A percentile compares a stretch with the other conserved stretches of the same genome.
Evolutionary conservation across 2,888 invertebrate genomes (phyloP).

Genomic region (Eueremaeus valkanovi): DNA sequence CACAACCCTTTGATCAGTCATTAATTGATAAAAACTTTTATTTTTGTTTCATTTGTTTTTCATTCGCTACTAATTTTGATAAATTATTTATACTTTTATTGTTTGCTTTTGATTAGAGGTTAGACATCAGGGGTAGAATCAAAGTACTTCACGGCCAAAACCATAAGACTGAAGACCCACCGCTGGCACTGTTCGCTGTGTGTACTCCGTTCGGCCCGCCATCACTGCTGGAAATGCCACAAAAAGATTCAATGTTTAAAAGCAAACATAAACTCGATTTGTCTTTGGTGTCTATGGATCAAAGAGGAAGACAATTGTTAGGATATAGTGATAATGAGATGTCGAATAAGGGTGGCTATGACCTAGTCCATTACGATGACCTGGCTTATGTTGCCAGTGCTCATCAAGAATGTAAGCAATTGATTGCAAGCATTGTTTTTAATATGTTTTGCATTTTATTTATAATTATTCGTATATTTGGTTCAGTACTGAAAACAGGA

Average conservation of each 20-base stretch:
- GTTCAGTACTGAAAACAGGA: constrained; percentile 91
- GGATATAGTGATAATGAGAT: constrained; percentile 89
- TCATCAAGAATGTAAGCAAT: constrained; percentile 90
- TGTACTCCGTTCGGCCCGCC: constrained; percentile 99
- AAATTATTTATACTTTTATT: neutral
- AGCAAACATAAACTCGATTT: constrained; percentile 98
- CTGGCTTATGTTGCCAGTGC: constrained; percentile 95
- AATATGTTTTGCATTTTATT: neutral
- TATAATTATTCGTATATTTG: constrained; percentile 7
- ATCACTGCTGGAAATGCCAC: constrained; percentile 89
- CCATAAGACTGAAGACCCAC: constrained; percentile 86
- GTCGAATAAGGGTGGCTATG: constrained; percentile 90
- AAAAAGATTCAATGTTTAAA: constrained; percentile 95
- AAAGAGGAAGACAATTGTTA: constrained; percentile 88
- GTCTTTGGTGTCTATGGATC: constrained; percentile 94
- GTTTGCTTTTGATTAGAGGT: constrained; percentile 64
- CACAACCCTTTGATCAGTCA: too few relatives aligned
- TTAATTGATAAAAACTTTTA: too few relatives aligned
- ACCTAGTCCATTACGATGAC: constrained; percentile 96
- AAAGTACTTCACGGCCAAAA: constrained; percentile 95
- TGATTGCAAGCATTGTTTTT: neutral
- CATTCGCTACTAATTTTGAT: neutral
- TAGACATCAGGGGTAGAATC: constrained; percentile 95
- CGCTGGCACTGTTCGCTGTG: constrained; percentile 89
- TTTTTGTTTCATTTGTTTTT: neutral